Evolutionary conservation across 2,888 invertebrate species (phyloP).

Genomic region (Brassicogethes aeneus): DNA sequence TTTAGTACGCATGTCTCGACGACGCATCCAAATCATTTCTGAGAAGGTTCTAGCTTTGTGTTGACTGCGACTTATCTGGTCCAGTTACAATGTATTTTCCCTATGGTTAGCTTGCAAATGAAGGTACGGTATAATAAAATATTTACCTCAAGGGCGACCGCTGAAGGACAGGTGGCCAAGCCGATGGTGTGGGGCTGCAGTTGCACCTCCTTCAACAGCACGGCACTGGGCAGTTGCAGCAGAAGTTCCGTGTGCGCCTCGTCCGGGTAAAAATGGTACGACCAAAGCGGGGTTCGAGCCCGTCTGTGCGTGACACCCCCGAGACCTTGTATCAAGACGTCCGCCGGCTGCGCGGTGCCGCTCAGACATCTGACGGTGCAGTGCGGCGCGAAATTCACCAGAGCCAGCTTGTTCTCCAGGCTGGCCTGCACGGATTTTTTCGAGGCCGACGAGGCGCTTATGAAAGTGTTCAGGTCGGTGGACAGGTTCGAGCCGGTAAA

Average conservation of each 20-base stretch:
- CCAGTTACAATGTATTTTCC: too few relatives aligned
- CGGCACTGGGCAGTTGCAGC: constrained; percentile 79
- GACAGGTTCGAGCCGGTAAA: constrained; percentile 42
- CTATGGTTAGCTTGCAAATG: too few relatives aligned
- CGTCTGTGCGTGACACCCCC: constrained; percentile 67
- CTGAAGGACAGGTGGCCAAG: constrained; percentile 79
- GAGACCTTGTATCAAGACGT: constrained; percentile 64
- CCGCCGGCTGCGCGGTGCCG: constrained; percentile 75
- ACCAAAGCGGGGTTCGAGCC: constrained; percentile 89
- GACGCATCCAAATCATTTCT: too few relatives aligned
- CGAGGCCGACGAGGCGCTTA: constrained; percentile 33
- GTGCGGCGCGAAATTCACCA: constrained; percentile 85
- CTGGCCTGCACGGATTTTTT: constrained; percentile 40
- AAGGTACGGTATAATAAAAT: too few relatives aligned
- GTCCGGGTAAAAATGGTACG: constrained; percentile 87
- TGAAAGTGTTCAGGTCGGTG: constrained; percentile 13
- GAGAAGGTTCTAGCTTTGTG: too few relatives aligned
- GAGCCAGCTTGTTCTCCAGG: constrained; percentile 61
- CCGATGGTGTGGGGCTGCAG: constrained; percentile 79
- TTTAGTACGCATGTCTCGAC: too few relatives aligned
- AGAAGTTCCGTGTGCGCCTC: constrained; percentile 85
- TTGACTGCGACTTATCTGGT: too few relatives aligned
- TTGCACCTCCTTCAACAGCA: constrained; percentile 79
- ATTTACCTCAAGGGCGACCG: constrained; percentile 73
- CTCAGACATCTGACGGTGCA: constrained; percentile 49